Evolutionary conservation across 2,797 vertebrate genomes (phyloP).

Genomic region (Pseudochirops corinnae): DNA sequence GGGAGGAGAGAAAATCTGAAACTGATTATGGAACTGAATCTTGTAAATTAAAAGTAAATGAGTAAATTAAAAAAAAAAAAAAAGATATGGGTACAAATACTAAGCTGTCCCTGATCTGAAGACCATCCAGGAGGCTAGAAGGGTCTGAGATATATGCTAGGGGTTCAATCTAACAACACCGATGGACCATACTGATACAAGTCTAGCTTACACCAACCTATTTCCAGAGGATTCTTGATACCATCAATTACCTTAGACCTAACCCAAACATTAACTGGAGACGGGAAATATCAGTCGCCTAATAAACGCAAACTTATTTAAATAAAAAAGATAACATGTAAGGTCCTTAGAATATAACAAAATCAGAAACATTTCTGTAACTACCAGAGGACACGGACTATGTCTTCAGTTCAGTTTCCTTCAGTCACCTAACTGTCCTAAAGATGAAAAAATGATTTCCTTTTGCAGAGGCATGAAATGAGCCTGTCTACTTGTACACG

Average conservation of each 20-base stretch:
- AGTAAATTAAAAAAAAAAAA: too few relatives aligned
- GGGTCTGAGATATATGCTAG: not conserved
- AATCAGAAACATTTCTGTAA: not conserved
- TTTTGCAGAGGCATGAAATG: slow-evolving; percentile 40
- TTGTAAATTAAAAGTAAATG: too few relatives aligned
- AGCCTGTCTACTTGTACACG: slow-evolving; percentile 20
- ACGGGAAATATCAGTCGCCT: not conserved
- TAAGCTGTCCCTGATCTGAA: not conserved
- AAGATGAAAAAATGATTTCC: slow-evolving; percentile 55
- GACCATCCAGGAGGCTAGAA: not conserved
- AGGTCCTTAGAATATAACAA: not conserved
- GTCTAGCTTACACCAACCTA: not conserved
- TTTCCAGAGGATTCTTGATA: not conserved
- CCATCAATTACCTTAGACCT: not conserved
- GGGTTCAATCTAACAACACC: not conserved
- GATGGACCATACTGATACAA: not conserved
- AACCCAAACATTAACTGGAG: not conserved
- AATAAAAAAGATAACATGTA: not conserved
- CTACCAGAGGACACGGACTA: not conserved
- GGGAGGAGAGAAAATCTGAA: too few relatives aligned
- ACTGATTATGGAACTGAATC: too few relatives aligned
- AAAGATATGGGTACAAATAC: not conserved
- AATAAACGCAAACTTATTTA: not conserved
- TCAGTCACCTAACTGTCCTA: not conserved
- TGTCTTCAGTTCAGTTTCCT: not conserved